Percentiles rank a stretch among this genome's conserved stretches.
Conservation (phyloP, 2,113 vertebrate genomes). For the Gasterosteus nipponicus region DNA sequence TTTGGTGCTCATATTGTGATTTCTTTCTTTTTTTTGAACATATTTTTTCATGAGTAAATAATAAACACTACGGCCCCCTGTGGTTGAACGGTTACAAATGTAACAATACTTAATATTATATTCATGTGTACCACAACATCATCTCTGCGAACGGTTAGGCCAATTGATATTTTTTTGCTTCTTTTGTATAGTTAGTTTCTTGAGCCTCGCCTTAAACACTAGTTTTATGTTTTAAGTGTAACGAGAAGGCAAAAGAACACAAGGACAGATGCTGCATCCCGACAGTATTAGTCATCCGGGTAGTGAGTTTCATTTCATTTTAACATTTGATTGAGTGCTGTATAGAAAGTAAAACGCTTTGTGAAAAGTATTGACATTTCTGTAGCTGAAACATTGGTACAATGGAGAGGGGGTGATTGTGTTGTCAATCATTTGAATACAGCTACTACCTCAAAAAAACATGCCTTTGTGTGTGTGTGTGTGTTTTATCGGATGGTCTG, state of each 20-base stretch:
- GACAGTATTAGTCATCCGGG: slow-evolving; percentile 58
- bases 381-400: slow-evolving; percentile 78
- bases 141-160: slow-evolving; percentile 36
- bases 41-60: slow-evolving; percentile 55
- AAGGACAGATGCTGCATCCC: slow-evolving; percentile 49
- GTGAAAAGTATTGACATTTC: slow-evolving; percentile 71
- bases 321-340: slow-evolving; percentile 66
- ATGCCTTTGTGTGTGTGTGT: slow-evolving; percentile 3
- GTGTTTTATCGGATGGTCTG: neutral
- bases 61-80: slow-evolving; percentile 70
- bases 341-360: slow-evolving; percentile 60
- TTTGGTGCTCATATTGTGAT: slow-evolving; percentile 69
- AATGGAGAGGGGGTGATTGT: slow-evolving; percentile 69
- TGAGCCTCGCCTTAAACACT: slow-evolving; percentile 52
- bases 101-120: slow-evolving; percentile 45
- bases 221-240: slow-evolving; percentile 48
- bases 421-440: slow-evolving; percentile 82
- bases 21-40: slow-evolving; percentile 24
- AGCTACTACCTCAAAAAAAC: slow-evolving; percentile 79
- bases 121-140: slow-evolving; percentile 45
- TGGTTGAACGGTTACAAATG: slow-evolving; percentile 44
- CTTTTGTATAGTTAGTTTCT: slow-evolving; percentile 49
- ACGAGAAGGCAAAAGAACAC: slow-evolving; percentile 28
- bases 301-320: slow-evolving; percentile 67
- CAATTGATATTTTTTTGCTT: slow-evolving; percentile 44